A percentile compares a stretch with the other conserved stretches of the same genome.
These are phyloP conservation scores for Sycophila sp. DNA, from an alignment of 1,140 invertebrate species.

Conservation along the genomic window DNA sequence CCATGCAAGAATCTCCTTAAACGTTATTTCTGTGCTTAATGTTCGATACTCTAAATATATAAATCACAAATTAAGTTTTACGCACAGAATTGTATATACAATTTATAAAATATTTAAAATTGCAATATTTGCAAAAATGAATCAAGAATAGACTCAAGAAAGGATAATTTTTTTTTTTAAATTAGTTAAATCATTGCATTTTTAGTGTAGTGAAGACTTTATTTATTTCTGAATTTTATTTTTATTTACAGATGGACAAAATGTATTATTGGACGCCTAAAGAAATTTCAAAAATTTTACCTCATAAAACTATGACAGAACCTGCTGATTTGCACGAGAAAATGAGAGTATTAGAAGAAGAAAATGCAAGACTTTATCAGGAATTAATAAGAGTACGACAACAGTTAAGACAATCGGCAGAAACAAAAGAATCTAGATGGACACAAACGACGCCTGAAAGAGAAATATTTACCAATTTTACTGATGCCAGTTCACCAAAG, in stretches of 20 bases:
- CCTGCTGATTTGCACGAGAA: background rate
- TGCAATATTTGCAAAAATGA: too few relatives aligned
- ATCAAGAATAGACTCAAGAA: too few relatives aligned
- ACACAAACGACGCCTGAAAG: background rate
- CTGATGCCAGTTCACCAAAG: slow-evolving; percentile 38
- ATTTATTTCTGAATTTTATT: too few relatives aligned
- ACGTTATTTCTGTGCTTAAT: too few relatives aligned
- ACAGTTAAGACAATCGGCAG: background rate
- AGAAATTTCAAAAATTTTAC: slow-evolving; percentile 72
- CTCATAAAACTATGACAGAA: slow-evolving; percentile 64
- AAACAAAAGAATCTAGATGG: background rate
- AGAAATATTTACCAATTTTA: background rate
- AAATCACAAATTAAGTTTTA: too few relatives aligned
- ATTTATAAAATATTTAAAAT: too few relatives aligned
- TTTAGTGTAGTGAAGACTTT: slow-evolving; percentile 24
- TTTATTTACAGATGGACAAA: slow-evolving; percentile 77
- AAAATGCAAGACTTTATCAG: background rate
- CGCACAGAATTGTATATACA: too few relatives aligned
- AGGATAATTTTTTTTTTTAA: too few relatives aligned
- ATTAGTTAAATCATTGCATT: too few relatives aligned
- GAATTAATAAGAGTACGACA: too few relatives aligned
- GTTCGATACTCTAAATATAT: too few relatives aligned
- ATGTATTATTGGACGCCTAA: slow-evolving; percentile 91
- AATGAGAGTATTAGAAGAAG: background rate
- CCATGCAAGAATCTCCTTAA: too few relatives aligned